Evolutionary conservation across 92 coral and sea anemone species (phyloP).

Genomic region (Porites divaricata): DNA sequence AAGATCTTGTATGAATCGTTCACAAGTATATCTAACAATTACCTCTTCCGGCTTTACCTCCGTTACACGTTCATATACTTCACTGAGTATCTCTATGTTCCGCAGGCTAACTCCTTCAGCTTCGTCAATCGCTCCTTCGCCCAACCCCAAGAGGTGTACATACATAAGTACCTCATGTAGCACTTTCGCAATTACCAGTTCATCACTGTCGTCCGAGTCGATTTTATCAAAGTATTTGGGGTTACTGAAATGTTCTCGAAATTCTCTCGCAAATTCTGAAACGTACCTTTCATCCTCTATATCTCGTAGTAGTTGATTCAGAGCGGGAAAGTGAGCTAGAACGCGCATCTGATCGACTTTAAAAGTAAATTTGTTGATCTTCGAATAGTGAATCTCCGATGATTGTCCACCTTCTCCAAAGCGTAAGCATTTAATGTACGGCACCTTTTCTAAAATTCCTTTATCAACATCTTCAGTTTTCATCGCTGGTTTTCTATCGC

Average conservation of each 20-base stretch:
- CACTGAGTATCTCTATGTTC: not conserved
- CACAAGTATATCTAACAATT: not conserved
- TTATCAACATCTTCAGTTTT: no score
- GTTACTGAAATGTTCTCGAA: no score
- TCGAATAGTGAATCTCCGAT: no score
- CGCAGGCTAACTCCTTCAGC: not conserved
- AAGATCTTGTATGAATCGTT: not conserved
- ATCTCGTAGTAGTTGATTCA: not conserved
- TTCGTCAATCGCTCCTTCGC: no score
- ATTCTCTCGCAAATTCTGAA: not conserved
- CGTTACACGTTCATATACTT: not conserved
- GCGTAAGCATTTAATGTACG: no score
- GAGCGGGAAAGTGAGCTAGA: not conserved
- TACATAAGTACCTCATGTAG: slow-evolving; percentile 4
- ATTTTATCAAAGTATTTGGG: not conserved
- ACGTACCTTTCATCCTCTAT: not conserved
- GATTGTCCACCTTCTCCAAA: no score
- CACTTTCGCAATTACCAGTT: no score
- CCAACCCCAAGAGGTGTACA: not conserved
- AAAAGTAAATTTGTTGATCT: not conserved
- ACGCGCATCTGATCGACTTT: not conserved
- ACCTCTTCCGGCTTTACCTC: not conserved
- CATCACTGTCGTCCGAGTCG: no score
- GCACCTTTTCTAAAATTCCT: no score
- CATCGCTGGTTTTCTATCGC: not conserved